phyloP scores from a whole-genome alignment of 2,888 invertebrate genomes.

The Dryococelus australis region DNA sequence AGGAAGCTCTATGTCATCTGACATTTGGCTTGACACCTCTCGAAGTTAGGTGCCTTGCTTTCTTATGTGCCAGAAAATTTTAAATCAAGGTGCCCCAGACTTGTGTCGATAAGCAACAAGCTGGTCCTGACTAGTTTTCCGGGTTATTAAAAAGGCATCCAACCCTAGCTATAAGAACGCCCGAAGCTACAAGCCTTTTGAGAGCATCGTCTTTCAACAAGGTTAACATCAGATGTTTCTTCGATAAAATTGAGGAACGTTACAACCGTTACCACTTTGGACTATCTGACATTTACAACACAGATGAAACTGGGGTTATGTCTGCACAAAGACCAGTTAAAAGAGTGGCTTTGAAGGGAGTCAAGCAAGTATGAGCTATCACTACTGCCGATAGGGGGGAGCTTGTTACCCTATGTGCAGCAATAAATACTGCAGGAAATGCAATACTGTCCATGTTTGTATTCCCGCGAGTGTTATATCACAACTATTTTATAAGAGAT shows the following conservation, averaged over 20 bases:
- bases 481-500: conserved; percentile 17
- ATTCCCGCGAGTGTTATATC: not conserved
- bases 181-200: no score
- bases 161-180: no score
- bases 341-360: not conserved
- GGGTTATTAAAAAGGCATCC: no score
- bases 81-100: no score
- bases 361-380: not conserved
- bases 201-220: no score
- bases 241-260: not conserved
- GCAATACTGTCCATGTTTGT: not conserved
- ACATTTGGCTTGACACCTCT: no score
- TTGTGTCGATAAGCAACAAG: no score
- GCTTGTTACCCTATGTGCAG: not conserved
- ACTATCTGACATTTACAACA: not conserved
- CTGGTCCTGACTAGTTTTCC: no score
- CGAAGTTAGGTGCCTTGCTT: no score
- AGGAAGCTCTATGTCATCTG: no score
- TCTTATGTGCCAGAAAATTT: no score
- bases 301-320: not conserved
- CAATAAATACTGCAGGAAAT: not conserved
- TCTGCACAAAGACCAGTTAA: conserved; percentile 3
- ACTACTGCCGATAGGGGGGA: not conserved
- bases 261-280: not conserved
- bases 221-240: no score